phyloP scores from a whole-genome alignment of 2,113 vertebrate genomes.

The Bagarius yarrelli region DNA sequence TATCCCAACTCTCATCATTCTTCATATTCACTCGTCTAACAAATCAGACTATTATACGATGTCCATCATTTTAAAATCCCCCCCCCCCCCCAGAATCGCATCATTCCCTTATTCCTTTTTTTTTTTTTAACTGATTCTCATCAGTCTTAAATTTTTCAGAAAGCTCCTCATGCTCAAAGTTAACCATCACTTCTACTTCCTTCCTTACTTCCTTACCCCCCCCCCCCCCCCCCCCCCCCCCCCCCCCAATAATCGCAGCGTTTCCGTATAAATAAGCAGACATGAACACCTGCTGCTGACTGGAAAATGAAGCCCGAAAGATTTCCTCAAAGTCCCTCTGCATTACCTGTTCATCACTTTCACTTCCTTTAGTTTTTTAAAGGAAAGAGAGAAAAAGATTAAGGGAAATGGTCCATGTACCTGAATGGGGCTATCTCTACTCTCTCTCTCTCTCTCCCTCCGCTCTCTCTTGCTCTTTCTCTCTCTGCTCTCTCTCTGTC shows the following conservation, averaged over 20 bases:
- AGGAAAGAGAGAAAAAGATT: not conserved
- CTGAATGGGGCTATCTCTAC: constrained; percentile 15
- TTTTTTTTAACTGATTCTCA: not conserved
- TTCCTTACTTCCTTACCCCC: too few relatives aligned
- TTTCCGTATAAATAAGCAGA: not conserved
- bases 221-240: too few relatives aligned
- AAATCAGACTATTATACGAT: not conserved
- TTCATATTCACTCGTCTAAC: not conserved
- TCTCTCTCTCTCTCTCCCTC: not conserved
- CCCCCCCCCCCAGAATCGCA: too few relatives aligned
- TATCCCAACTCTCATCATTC: not conserved
- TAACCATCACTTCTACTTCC: too few relatives aligned
- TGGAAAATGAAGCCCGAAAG: not conserved
- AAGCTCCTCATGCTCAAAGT: not conserved
- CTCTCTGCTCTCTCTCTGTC: not conserved
- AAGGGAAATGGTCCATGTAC: not conserved
- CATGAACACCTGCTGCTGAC: too few relatives aligned
- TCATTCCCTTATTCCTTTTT: not conserved
- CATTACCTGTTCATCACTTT: not conserved
- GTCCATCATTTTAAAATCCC: not conserved
- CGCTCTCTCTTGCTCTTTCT: not conserved
- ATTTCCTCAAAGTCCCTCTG: not conserved
- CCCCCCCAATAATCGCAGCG: too few relatives aligned
- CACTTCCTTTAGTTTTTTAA: not conserved
- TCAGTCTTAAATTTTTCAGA: not conserved